Base-by-base conservation (phyloP, 2,888 invertebrate species). In the Watsonalla cultraria region DNA sequence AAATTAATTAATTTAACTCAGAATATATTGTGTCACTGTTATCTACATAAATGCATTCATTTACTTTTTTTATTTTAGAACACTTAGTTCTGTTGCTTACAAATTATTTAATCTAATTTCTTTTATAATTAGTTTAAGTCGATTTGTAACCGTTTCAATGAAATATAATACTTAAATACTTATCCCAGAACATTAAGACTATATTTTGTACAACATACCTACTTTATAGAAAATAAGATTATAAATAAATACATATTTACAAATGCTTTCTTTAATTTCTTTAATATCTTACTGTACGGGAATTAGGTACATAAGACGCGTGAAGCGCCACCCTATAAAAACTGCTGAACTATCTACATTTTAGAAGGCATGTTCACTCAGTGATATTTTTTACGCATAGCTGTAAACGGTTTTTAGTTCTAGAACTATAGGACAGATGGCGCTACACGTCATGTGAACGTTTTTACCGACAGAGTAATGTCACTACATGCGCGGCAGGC, bases 401-500 rank as follows among this genome's bases (percentile, higher is more conserved):
- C 37, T 8, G 4, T 37, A 37, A 4, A 24, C 24, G 24, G 24
- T 2, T 24, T 24, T 37, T 48, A 35, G 42, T 42, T 52, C 45
- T 11, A 55, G 0, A 14, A 0, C 0, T 33, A 13, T 11, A 51
- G 47, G 5, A 52, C n/a, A 78, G 78, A 80, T 78, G 84, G 70
- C 83, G 70, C 66, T 70, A 2, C 6, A 55, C 8, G 5, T 46
- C 11, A 15, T 37, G 7, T 11, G 11, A 15, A 80, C 84, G 74
- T 59, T 81, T 24, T 76, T 78, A 84, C 64, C 84, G 73, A 82
- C 80, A 33, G 50, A 56, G 61, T 52, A 42, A 63, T 75, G 80
- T 81, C 82, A 80, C 58, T 55, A 77, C 72, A 84, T 90, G 90
- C 90, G 90, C 90, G 87, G 80, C 84, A 77, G 78, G 66, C 76